Evolutionary conservation across 2,888 invertebrate genomes (phyloP).

Genomic region (Cheilosia urbana): DNA sequence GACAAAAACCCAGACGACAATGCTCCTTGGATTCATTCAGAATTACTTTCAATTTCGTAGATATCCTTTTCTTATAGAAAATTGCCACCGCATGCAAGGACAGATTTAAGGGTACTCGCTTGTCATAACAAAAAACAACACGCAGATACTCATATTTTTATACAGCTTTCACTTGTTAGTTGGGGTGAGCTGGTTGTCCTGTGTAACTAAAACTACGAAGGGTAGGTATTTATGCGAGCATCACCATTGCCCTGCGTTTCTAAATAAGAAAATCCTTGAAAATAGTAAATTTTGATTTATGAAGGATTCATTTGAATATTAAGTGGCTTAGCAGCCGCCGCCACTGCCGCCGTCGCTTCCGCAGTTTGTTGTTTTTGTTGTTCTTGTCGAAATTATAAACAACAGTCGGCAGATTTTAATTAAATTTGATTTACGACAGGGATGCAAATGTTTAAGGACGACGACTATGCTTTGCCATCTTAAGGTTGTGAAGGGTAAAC

Average conservation of each 20-base stretch:
- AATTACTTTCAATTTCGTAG: constrained; percentile 25
- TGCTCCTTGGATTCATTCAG: constrained; percentile 17
- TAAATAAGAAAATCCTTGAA: constrained; percentile 37
- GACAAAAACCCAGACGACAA: constrained; percentile 36
- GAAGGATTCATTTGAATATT: constrained; percentile 73
- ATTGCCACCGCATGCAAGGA: constrained; percentile 36
- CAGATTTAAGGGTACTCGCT: constrained; percentile 25
- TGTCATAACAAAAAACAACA: constrained; percentile 30
- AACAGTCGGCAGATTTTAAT: constrained; percentile 74
- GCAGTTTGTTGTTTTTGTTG: background rate
- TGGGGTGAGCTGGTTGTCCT: background rate
- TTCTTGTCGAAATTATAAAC: constrained; percentile 70
- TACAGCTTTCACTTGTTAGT: constrained; percentile 46
- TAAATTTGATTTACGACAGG: constrained; percentile 74
- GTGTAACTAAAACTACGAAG: constrained; percentile 33
- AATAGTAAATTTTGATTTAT: constrained; percentile 75
- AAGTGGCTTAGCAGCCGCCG: constrained; percentile 71
- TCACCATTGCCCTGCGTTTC: constrained; percentile 22
- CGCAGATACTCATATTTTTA: constrained; percentile 40
- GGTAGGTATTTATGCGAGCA: constrained; percentile 12
- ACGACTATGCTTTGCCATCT: constrained; percentile 3
- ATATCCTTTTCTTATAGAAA: constrained; percentile 26
- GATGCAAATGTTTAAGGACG: constrained; percentile 52
- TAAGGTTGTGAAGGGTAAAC: constrained; percentile 61
- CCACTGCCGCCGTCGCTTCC: background rate